These are phyloP conservation scores for Psammodynastes pulverulentus DNA, from an alignment of 2,113 vertebrate species.

Conservation along the genomic window DNA sequence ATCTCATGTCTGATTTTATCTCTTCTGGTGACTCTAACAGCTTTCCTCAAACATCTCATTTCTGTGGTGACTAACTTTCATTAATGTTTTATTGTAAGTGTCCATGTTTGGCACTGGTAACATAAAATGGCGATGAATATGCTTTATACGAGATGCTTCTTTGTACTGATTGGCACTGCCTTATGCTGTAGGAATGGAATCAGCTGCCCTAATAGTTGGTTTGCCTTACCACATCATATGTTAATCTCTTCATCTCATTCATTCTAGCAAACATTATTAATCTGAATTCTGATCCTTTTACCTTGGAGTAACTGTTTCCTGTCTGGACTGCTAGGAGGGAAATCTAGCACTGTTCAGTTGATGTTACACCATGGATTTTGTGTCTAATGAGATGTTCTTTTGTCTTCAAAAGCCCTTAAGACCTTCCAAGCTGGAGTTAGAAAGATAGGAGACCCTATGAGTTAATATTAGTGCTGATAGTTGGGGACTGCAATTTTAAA, in stretches of 20 bases:
- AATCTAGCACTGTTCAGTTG: background rate
- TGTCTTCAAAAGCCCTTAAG: background rate
- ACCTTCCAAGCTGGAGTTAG: background rate
- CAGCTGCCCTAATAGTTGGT: background rate
- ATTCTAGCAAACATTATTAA: background rate
- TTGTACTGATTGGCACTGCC: background rate
- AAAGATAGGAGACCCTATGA: background rate
- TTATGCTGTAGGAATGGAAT: background rate
- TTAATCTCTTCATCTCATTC: background rate
- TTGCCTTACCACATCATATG: background rate
- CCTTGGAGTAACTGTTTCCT: background rate
- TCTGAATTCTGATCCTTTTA: background rate
- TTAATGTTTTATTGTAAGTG: background rate
- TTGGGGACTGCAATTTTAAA: background rate
- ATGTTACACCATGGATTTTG: background rate
- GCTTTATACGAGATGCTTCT: background rate
- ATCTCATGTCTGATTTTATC: background rate
- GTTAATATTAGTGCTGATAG: background rate
- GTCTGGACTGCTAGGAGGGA: background rate
- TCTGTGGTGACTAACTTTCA: background rate
- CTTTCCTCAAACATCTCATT: background rate
- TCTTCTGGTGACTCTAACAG: background rate
- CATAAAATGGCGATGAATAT: background rate
- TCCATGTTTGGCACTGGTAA: background rate
- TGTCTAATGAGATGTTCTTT: background rate